Conservation (phyloP, 2,113 vertebrate species). For the Rhinoptilus africanus region DNA sequence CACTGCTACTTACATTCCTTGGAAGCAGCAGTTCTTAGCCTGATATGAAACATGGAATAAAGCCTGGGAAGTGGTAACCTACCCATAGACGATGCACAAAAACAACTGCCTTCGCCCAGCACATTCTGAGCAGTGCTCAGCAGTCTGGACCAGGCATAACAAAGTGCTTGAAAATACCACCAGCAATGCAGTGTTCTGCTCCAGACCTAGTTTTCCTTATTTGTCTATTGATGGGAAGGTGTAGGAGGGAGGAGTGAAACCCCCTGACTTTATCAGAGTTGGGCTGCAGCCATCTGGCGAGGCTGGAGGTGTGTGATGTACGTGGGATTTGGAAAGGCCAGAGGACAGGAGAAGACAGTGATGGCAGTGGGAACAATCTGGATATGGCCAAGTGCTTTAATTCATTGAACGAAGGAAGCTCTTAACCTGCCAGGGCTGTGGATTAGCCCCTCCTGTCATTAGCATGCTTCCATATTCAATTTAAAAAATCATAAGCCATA, state of each 20-base stretch:
- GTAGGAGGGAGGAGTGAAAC: neutral
- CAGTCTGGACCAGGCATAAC: neutral
- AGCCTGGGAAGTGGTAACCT: neutral
- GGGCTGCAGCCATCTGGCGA: neutral
- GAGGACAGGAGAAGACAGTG: neutral
- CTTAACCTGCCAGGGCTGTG: neutral
- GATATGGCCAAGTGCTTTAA: neutral
- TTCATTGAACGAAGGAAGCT: neutral
- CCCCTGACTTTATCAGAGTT: neutral
- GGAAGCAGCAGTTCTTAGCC: neutral
- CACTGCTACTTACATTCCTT: accelerated
- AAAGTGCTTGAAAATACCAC: neutral
- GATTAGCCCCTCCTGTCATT: neutral
- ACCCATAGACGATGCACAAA: neutral
- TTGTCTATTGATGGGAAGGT: neutral
- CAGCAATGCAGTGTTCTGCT: neutral
- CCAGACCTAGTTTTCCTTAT: neutral
- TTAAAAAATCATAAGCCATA: neutral
- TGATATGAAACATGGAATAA: neutral
- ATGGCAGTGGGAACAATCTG: neutral
- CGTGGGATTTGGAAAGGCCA: neutral
- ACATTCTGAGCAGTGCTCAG: neutral
- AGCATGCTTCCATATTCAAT: neutral
- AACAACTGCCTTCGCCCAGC: neutral
- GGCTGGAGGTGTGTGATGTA: neutral